Evolutionary conservation across 2,797 vertebrate genomes (phyloP), one percentile per base, ranked within the genome.

Genomic region (Rhincodon typus): DNA sequence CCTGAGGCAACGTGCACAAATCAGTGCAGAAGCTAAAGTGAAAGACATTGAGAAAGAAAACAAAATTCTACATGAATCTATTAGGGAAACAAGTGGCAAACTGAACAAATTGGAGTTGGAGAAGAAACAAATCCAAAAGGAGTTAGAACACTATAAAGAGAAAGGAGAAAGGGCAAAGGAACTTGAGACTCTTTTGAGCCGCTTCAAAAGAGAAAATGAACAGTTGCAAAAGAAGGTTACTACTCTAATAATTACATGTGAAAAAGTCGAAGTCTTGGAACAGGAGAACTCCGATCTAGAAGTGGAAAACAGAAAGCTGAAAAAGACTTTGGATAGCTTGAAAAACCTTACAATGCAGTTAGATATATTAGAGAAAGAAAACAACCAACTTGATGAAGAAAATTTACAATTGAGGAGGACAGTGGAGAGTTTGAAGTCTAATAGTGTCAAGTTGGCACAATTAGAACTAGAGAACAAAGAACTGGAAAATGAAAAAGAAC

Each of bases 21-120:
- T 99, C 86, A 98, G 99, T 42, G 98, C 98, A 0, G 99, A 99
- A 97, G 99, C 99, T 0, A 98, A 99, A 53, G 98, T 99, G 96
- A 99, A 98, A 96, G 99, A 99, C 94, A 98, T 99, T 96, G 99
- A 99, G 96, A 99, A 99, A 96, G 99, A 99, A 97, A 99, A 99
- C 95, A 98, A 98, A 57, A 97, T 99, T 96, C 98, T 99, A 50
- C 99, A 99, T 1, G 99, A 99, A 96, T 99, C 99, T 95, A 99
- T 99, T 96, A 99, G 99, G 94, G 99, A 99, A 97, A 99, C 98
- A 72, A 98, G 98, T 46, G 98, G 98, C 96, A 99, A 99, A 96
- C 97, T 99, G 96, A 99, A 98, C 96, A 99, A 99, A 96, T 96
- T 98, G 3, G 99, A 99, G 97, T 99, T 99, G 97, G 99, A 99